These are phyloP conservation scores for Trichogramma evanescens DNA, from an alignment of 2,888 invertebrate genomes.

Conservation along the genomic window DNA sequence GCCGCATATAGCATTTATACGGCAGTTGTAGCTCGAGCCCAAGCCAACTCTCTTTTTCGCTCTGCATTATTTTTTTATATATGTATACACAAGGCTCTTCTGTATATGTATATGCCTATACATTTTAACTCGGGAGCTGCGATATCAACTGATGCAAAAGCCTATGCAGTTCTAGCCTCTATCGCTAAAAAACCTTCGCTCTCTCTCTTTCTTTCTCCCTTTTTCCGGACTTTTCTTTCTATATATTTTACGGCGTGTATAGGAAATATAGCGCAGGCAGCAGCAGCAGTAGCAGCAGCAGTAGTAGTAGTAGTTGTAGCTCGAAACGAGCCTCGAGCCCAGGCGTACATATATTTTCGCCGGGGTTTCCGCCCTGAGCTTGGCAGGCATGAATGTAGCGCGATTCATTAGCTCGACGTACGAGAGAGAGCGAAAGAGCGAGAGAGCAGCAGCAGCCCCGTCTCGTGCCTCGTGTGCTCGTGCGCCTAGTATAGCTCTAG, in stretches of 20 bases:
- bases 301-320: too few relatives aligned
- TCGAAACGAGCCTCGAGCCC: background rate
- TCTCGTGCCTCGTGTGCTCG: background rate
- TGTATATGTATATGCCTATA: too few relatives aligned
- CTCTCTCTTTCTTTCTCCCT: background rate
- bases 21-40: background rate
- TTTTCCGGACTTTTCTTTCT: conserved; percentile 3
- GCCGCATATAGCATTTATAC: background rate
- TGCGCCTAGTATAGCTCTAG: background rate
- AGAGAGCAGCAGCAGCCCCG: too few relatives aligned
- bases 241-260: background rate
- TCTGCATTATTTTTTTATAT: background rate
- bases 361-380: conserved; percentile 3
- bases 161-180: too few relatives aligned
- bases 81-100: background rate
- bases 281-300: too few relatives aligned
- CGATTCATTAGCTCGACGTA: conserved; percentile 17
- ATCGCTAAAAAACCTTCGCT: background rate
- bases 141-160: too few relatives aligned
- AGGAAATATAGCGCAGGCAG: too few relatives aligned
- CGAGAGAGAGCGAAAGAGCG: background rate
- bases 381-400: conserved; percentile 23
- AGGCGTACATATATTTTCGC: background rate
- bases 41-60: background rate
- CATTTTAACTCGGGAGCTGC: too few relatives aligned